Conservation (phyloP, 2,888 invertebrate genomes). For the Salpingus planirostris region DNA sequence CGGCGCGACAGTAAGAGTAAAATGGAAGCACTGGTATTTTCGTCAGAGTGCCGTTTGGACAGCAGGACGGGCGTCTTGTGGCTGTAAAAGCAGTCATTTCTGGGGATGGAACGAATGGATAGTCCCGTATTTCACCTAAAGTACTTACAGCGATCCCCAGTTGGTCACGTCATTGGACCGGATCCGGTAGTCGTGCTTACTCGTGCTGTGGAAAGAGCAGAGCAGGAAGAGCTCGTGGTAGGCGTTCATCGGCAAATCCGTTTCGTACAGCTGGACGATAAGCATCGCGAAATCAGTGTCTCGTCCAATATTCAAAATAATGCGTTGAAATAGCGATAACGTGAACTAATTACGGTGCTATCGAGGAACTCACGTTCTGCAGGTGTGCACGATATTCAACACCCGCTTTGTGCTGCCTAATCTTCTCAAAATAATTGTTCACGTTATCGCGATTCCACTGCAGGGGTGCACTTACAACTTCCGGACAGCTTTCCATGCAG, state of each 20-base stretch:
- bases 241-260: slow-evolving; percentile 33
- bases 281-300: too few species aligned
- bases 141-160: slow-evolving; percentile 27
- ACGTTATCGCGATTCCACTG: too few species aligned
- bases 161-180: slow-evolving; percentile 23
- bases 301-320: too few species aligned
- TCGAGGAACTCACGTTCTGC: too few species aligned
- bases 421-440: too few species aligned
- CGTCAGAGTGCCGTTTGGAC: slow-evolving; percentile 55
- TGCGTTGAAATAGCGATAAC: too few species aligned
- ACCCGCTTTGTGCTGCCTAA: too few species aligned
- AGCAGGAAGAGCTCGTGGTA: slow-evolving; percentile 34
- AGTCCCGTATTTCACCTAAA: neutral
- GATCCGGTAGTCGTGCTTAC: slow-evolving; percentile 21
- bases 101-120: slow-evolving; percentile 26
- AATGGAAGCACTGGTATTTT: slow-evolving; percentile 52
- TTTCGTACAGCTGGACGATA: too few species aligned
- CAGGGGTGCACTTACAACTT: slow-evolving; percentile 43
- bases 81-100: slow-evolving; percentile 50
- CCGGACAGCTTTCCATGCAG: slow-evolving; percentile 51
- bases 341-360: too few species aligned
- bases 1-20: slow-evolving; percentile 61
- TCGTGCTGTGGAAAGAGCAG: slow-evolving; percentile 30
- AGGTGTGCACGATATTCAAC: too few species aligned
- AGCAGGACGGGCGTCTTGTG: slow-evolving; percentile 48